phyloP scores from a whole-genome alignment of 2,888 invertebrate genomes.

The Drosophila buzzatii region DNA sequence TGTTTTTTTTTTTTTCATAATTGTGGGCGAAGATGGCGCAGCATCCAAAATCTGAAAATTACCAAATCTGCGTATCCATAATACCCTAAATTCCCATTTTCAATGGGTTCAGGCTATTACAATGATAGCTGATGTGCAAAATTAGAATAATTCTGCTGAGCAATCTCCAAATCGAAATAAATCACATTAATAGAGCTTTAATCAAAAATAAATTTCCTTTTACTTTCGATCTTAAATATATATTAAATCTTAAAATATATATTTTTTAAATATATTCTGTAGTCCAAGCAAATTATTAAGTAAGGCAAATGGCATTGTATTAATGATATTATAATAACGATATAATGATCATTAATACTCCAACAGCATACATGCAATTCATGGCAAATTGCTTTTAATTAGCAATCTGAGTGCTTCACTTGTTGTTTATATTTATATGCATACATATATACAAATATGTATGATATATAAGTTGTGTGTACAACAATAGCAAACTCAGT shows the following conservation, averaged over 20 bases:
- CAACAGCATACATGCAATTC: background rate
- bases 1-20: too few relatives aligned
- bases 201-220: background rate
- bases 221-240: background rate
- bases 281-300: background rate
- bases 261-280: background rate
- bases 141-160: background rate
- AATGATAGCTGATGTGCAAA: too few relatives aligned
- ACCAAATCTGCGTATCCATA: too few relatives aligned
- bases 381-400: background rate
- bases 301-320: background rate
- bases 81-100: too few relatives aligned
- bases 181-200: background rate
- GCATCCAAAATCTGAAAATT: too few relatives aligned
- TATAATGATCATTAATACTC: background rate
- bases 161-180: background rate
- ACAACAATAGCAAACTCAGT: background rate
- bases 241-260: background rate
- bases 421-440: background rate
- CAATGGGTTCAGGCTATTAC: too few relatives aligned
- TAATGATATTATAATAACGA: background rate
- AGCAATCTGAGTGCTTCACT: background rate
- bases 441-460: background rate
- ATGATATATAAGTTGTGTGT: background rate
- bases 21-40: too few relatives aligned